Evolutionary conservation across 1,140 invertebrate genomes (phyloP).

Genomic region (Drosophila bocqueti): DNA sequence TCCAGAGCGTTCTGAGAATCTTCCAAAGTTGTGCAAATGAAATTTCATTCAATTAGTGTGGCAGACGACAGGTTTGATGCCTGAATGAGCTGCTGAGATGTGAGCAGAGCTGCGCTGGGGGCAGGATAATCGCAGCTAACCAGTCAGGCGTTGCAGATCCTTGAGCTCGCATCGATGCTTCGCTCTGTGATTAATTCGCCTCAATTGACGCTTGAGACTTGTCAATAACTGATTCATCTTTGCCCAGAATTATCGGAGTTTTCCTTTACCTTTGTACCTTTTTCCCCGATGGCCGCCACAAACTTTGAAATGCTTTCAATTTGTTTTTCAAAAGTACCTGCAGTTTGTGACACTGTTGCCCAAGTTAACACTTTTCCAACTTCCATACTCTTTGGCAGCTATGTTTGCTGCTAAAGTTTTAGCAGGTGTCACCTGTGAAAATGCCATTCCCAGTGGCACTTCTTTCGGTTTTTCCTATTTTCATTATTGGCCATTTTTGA

Average conservation of each 20-base stretch:
- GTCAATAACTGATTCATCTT: constrained; percentile 1
- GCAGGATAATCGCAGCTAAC: not conserved
- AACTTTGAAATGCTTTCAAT: constrained; percentile 13
- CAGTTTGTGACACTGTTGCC: constrained; percentile 33
- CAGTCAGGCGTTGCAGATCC: constrained; percentile 9
- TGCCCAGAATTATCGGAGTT: not conserved
- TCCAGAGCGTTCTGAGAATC: not conserved
- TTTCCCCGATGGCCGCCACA: not conserved
- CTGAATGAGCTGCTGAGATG: constrained; percentile 24
- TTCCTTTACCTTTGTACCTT: not conserved
- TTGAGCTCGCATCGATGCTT: constrained; percentile 1
- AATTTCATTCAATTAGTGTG: constrained; percentile 47
- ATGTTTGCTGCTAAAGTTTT: constrained; percentile 25
- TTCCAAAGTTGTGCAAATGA: constrained; percentile 38
- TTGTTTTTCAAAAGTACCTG: constrained; percentile 13
- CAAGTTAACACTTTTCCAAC: constrained; percentile 24
- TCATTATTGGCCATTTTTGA: not conserved
- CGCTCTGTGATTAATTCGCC: constrained; percentile 22
- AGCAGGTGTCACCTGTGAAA: constrained; percentile 28
- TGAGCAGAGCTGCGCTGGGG: not conserved
- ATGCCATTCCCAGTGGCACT: constrained; percentile 4
- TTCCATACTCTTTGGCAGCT: constrained; percentile 17
- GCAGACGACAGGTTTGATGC: constrained; percentile 37
- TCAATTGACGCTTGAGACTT: constrained; percentile 16
- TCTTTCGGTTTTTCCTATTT: constrained; percentile 8